Evolutionary conservation across 2,113 vertebrate species (phyloP).

Genomic region (Pomatorhinus ruficollis): DNA sequence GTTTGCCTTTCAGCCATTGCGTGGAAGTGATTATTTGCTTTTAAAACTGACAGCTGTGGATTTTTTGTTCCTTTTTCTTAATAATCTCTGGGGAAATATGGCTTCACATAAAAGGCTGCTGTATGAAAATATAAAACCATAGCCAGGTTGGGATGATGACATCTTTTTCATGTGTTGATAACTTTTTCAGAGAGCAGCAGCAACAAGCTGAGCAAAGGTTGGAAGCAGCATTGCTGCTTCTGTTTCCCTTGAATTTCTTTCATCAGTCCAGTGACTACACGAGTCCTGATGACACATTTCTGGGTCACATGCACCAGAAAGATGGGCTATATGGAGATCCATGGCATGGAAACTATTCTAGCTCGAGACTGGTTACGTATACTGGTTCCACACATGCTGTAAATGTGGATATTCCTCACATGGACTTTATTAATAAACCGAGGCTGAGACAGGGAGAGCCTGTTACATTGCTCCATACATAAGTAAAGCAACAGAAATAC

Average conservation of each 20-base stretch:
- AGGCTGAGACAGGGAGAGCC: background rate
- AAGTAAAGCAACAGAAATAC: background rate
- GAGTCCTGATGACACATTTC: slow-evolving; percentile 11
- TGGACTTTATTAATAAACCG: slow-evolving; percentile 55
- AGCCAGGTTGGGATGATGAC: background rate
- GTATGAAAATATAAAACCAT: background rate
- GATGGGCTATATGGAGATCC: slow-evolving; percentile 31
- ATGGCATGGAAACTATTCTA: slow-evolving; percentile 51
- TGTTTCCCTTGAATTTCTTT: slow-evolving; percentile 22
- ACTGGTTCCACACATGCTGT: background rate
- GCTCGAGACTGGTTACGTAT: background rate
- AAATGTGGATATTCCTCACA: slow-evolving; percentile 17
- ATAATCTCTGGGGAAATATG: background rate
- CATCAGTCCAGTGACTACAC: background rate
- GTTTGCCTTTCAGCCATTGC: background rate
- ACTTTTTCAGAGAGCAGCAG: background rate
- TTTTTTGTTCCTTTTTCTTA: background rate
- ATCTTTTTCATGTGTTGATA: background rate
- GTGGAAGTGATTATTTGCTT: background rate
- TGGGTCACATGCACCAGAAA: slow-evolving; percentile 35
- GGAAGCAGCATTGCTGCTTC: background rate
- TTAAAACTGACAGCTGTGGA: background rate
- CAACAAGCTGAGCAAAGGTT: background rate
- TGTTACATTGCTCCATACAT: background rate
- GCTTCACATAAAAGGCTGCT: background rate